Evolutionary conservation across 2,888 invertebrate species (phyloP).

Genomic region (Copidosoma aretas): DNA sequence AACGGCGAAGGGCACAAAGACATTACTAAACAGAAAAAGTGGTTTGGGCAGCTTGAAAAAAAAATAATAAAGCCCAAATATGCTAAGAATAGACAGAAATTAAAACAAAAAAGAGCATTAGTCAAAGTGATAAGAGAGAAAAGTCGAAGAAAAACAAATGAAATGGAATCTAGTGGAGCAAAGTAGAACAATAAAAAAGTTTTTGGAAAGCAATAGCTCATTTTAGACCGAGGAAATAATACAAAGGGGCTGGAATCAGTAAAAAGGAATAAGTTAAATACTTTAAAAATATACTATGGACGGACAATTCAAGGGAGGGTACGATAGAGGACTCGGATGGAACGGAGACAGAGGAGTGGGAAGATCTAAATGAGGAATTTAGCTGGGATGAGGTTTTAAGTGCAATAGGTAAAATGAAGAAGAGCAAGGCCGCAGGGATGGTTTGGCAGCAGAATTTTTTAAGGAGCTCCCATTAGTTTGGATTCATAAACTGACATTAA

Average conservation of each 20-base stretch:
- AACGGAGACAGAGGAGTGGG: background rate
- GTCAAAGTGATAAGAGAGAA: background rate
- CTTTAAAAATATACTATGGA: background rate
- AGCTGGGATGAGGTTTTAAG: background rate
- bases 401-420: background rate
- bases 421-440: conserved; percentile 6
- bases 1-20: no score
- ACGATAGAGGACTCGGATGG: background rate
- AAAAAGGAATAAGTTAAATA: no score
- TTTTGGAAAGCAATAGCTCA: background rate
- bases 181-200: background rate
- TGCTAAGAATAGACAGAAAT: background rate
- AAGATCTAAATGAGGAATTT: conserved; percentile 1
- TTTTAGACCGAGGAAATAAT: background rate
- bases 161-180: no score
- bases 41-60: background rate
- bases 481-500: no score
- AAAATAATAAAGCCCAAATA: background rate
- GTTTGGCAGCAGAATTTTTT: background rate
- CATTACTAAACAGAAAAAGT: background rate
- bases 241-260: background rate
- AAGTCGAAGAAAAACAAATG: background rate
- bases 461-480: background rate
- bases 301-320: background rate
- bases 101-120: background rate